phyloP scores from a whole-genome alignment of 2,888 invertebrate species.

The Drosophila prostipennis region DNA sequence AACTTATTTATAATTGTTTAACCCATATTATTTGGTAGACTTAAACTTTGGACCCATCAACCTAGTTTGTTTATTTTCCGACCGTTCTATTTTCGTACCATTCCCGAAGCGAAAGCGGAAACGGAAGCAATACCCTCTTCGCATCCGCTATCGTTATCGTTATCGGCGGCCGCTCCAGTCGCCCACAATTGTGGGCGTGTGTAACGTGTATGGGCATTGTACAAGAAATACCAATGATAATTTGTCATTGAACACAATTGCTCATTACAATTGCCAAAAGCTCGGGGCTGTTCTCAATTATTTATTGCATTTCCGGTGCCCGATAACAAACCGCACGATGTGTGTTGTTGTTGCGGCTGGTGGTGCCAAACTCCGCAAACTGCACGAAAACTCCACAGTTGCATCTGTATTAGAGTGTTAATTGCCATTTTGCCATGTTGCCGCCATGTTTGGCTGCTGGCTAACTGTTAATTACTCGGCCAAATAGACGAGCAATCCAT shows the following conservation, averaged over 20 bases:
- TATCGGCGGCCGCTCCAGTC: constrained; percentile 38
- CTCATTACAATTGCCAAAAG: constrained; percentile 43
- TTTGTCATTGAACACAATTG: constrained; percentile 64
- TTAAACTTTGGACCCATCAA: no score
- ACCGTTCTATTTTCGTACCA: neutral
- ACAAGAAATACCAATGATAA: constrained; percentile 53
- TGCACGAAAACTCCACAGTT: constrained; percentile 18
- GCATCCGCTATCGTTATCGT: constrained; percentile 6
- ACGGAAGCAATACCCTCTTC: constrained; percentile 35
- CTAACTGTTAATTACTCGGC: constrained; percentile 66
- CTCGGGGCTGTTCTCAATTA: constrained; percentile 51
- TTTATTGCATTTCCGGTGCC: constrained; percentile 72
- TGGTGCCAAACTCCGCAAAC: constrained; percentile 1
- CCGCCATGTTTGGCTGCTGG: constrained; percentile 63
- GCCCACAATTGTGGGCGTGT: constrained; percentile 24
- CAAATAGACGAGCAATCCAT: constrained; percentile 52
- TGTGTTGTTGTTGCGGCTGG: constrained; percentile 10
- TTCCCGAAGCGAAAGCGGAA: constrained; percentile 34
- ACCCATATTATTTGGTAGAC: no score
- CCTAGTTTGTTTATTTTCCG: neutral
- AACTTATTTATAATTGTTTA: no score
- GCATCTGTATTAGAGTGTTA: constrained; percentile 57
- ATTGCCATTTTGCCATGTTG: constrained; percentile 58
- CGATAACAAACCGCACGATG: constrained; percentile 52
- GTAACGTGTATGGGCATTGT: constrained; percentile 3